These are phyloP conservation scores for Cyprinodon brontotheroides DNA, from an alignment of 2,113 vertebrate species.

Conservation along the genomic window DNA sequence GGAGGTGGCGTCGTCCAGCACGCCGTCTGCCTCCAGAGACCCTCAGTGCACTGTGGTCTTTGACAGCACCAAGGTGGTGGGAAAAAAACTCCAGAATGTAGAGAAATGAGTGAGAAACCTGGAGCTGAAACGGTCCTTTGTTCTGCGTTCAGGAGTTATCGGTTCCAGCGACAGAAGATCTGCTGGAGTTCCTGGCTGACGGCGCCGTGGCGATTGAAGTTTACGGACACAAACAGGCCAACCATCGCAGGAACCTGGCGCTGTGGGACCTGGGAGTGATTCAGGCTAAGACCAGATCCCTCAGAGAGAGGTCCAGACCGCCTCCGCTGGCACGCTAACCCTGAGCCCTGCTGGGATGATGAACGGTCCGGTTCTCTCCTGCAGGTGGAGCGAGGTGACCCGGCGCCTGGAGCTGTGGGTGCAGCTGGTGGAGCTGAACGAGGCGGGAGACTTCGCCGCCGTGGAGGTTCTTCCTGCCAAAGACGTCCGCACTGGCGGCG, in stretches of 20 bases:
- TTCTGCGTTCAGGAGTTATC: conserved; percentile 83
- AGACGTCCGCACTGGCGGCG: conserved; percentile 89
- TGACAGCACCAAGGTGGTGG: conserved; percentile 85
- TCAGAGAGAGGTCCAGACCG: conserved; percentile 87
- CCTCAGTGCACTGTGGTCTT: conserved; percentile 95
- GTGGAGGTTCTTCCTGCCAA: conserved; percentile 88
- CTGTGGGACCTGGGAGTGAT: conserved; percentile 96
- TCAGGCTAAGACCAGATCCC: conserved; percentile 93
- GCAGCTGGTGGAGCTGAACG: conserved; percentile 92
- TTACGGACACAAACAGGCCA: conserved; percentile 88
- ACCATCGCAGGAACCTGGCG: conserved; percentile 88
- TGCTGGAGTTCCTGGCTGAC: conserved; percentile 90
- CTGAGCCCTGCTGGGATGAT: background rate
- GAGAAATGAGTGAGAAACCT: background rate
- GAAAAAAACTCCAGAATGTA: background rate
- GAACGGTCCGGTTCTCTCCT: background rate
- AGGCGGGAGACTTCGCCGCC: conserved; percentile 88
- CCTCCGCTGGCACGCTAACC: background rate
- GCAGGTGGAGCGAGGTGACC: conserved; percentile 90
- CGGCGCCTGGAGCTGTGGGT: conserved; percentile 93
- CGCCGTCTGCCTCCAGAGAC: conserved; percentile 83
- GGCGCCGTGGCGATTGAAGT: conserved; percentile 93
- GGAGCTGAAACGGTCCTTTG: rapidly evolving
- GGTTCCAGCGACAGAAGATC: conserved; percentile 88
- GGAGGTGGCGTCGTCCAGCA: conserved; percentile 82